Base-by-base conservation (phyloP, 2,797 vertebrate species). In the Urophycis tenuis region DNA sequence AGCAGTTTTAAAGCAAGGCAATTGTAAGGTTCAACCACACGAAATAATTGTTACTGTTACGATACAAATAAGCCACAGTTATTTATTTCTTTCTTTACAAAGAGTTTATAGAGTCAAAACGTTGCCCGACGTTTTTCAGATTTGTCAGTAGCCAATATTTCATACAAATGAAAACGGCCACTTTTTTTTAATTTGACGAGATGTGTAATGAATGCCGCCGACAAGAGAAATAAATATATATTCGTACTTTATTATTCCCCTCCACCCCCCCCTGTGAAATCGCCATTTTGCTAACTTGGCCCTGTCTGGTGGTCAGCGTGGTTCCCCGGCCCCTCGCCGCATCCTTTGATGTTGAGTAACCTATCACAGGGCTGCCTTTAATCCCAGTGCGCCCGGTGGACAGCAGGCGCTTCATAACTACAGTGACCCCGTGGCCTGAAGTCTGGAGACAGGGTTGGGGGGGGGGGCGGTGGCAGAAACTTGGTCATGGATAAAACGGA, bases 301-400 rank as follows among this genome's bases (percentile, higher is more conserved):
- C 11, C 53, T 7, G 49, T 53, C 49, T 53, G 49, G 49, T n/a
- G 49, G 49, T 53, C 49, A 53, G 49, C 49, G 49, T 30, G 64
- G 25, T 6, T 15, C 15, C 69, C 69, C 69, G 5, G 30, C 31
- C 69, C 78, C 77, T 77, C 71, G 32, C 45, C 71, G 32, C 33
- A 76, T 60, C 75, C 67, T 76, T 34, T 76, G 77, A 81, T 79
- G 78, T 82, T 83, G 32, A 78, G 72, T 81, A 84, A 84, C 36
- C 78, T 53, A 75, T 82, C 72, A 73, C 76, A 76, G 45, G 75
- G 78, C 25, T 81, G 79, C 76, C 39, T 78, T 64, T 83, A 78
- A 87, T 83, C 82, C 81, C 71, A 80, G 83, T 78, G 81, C 81
- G 25, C 76, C 74, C n/a, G 14, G 73, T 78, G 36, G 67, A 73